Conservation (phyloP, 2,113 vertebrate species). For the Alligator sinensis region DNA sequence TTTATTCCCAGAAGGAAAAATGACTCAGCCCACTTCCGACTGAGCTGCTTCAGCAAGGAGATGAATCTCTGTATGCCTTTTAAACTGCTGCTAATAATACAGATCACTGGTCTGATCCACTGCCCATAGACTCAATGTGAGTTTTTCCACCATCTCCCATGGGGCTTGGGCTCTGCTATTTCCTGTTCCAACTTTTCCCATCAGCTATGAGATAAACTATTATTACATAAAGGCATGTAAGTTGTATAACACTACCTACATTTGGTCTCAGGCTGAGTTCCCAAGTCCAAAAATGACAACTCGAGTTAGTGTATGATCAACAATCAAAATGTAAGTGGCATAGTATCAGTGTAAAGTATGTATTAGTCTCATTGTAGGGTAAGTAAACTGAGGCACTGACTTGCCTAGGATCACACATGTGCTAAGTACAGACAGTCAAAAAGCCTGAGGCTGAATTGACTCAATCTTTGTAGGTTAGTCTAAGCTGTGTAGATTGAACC, state of each 20-base stretch:
- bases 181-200: background rate
- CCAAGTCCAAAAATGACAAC: background rate
- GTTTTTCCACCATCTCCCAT: background rate
- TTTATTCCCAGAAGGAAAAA: background rate
- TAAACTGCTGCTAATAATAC: background rate
- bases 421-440: too few relatives aligned
- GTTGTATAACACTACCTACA: background rate
- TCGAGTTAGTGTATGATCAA: background rate
- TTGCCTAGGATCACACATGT: background rate
- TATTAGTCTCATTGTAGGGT: background rate
- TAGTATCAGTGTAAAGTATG: background rate
- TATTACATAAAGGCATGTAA: background rate
- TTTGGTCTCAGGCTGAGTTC: background rate
- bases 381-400: background rate
- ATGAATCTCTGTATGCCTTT: background rate
- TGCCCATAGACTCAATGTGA: background rate
- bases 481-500: too few relatives aligned
- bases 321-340: background rate
- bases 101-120: background rate
- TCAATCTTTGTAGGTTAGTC: too few relatives aligned
- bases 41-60: slow-evolving; percentile 6
- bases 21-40: background rate
- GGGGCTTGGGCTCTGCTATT: background rate
- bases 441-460: too few relatives aligned
- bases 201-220: background rate